Evolutionary conservation across 2,797 vertebrate species (phyloP).

Genomic region (Phrynocephalus vlangalii): DNA sequence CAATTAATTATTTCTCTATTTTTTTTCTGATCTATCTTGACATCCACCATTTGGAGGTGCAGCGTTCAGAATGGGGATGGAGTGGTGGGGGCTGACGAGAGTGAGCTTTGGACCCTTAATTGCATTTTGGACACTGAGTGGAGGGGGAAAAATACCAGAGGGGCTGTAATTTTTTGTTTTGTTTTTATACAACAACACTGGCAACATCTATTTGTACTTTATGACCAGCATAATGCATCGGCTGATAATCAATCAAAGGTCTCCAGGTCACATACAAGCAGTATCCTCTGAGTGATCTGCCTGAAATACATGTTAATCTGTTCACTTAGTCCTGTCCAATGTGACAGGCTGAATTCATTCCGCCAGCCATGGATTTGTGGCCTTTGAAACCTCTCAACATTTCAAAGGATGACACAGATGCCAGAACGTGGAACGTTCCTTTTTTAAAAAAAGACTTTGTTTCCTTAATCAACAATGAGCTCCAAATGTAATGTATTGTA

Average conservation of each 20-base stretch:
- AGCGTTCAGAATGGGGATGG: fast-evolving
- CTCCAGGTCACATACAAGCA: neutral
- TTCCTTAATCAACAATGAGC: neutral
- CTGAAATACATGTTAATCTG: neutral
- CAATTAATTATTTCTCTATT: neutral
- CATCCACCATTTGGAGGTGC: constrained; percentile 31
- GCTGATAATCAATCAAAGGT: constrained; percentile 7
- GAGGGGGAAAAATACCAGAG: neutral
- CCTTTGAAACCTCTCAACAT: neutral
- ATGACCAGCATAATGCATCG: neutral
- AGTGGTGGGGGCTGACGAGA: neutral
- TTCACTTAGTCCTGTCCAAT: neutral
- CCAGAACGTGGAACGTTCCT: neutral
- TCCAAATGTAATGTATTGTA: neutral
- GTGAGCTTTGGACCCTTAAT: neutral
- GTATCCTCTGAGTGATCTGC: neutral
- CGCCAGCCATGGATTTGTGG: neutral
- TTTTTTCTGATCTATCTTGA: constrained; percentile 27
- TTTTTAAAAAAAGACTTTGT: neutral
- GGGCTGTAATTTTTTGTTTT: no score
- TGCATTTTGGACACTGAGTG: neutral
- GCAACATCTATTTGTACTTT: neutral
- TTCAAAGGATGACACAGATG: neutral
- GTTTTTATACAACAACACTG: no score
- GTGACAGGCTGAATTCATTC: neutral